Evolutionary conservation across 2,888 invertebrate genomes (phyloP).

Genomic region (Drosophila pseudotakahashii): DNA sequence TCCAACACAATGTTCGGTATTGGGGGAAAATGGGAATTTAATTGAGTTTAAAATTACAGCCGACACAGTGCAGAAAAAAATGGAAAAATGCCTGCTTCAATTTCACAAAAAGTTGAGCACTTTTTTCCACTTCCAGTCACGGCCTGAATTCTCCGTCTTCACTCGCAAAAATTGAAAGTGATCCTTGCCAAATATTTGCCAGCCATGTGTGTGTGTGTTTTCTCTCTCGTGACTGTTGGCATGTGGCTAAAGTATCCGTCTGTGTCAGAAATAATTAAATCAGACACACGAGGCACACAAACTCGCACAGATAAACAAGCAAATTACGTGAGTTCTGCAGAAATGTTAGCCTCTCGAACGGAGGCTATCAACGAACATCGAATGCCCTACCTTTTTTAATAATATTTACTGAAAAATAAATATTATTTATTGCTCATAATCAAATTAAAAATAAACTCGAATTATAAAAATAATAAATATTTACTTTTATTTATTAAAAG

Average conservation of each 20-base stretch:
- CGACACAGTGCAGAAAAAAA: conserved; percentile 6
- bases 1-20: conserved; percentile 18
- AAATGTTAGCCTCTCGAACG: conserved; percentile 1
- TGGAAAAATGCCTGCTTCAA: conserved; percentile 22
- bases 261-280: conserved; percentile 46
- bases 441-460: too few relatives aligned
- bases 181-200: conserved; percentile 71
- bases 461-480: too few relatives aligned
- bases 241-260: conserved; percentile 36
- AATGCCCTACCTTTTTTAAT: conserved; percentile 5
- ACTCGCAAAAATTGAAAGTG: conserved; percentile 61
- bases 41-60: conserved; percentile 62
- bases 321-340: conserved; percentile 41
- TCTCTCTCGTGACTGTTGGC: conserved; percentile 18
- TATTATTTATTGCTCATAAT: too few relatives aligned
- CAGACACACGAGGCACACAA: conserved; percentile 44
- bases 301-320: conserved; percentile 42
- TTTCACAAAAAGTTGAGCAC: conserved; percentile 47
- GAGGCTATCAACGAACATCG: neutral
- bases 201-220: conserved; percentile 24
- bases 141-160: conserved; percentile 32
- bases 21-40: conserved; percentile 40
- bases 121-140: conserved; percentile 24
- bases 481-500: too few relatives aligned
- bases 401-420: too few relatives aligned